phyloP scores from a whole-genome alignment of 2,888 invertebrate species.

The Aphidoletes aphidimyza region DNA sequence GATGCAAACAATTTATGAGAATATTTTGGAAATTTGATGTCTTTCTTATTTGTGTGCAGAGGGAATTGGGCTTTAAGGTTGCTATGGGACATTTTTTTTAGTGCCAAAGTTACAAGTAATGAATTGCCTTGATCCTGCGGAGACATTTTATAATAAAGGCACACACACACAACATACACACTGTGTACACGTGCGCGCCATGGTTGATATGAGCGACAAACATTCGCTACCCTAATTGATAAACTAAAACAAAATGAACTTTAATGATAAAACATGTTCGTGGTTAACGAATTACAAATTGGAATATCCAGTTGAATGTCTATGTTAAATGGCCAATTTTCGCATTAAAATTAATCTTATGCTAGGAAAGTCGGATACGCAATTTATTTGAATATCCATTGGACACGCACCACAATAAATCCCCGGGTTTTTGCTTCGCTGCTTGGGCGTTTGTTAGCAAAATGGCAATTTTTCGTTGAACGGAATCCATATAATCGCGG shows the following conservation, averaged over 20 bases:
- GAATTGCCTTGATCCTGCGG: too few relatives aligned
- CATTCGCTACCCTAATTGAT: too few relatives aligned
- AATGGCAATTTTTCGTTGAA: conserved; percentile 22
- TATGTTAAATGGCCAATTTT: not conserved
- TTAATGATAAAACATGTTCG: too few relatives aligned
- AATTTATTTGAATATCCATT: conserved; percentile 30
- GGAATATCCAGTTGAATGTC: not conserved
- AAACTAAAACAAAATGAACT: too few relatives aligned
- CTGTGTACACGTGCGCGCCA: too few relatives aligned
- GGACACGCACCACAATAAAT: conserved; percentile 48
- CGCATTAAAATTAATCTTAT: conserved; percentile 37
- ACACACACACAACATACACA: too few relatives aligned
- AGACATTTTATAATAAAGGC: too few relatives aligned
- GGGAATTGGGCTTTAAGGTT: too few relatives aligned
- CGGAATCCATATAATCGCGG: not conserved
- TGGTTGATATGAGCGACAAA: too few relatives aligned
- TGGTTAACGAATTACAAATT: too few relatives aligned
- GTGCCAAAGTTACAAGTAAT: too few relatives aligned
- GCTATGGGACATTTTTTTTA: not conserved
- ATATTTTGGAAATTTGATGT: not conserved
- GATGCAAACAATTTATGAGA: conserved; percentile 17
- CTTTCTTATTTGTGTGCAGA: too few relatives aligned
- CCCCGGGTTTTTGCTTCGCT: not conserved
- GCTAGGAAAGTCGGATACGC: not conserved
- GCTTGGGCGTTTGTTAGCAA: conserved; percentile 15